Evolutionary conservation across 2,113 vertebrate genomes (phyloP).

Genomic region (Hemiprocne comata): DNA sequence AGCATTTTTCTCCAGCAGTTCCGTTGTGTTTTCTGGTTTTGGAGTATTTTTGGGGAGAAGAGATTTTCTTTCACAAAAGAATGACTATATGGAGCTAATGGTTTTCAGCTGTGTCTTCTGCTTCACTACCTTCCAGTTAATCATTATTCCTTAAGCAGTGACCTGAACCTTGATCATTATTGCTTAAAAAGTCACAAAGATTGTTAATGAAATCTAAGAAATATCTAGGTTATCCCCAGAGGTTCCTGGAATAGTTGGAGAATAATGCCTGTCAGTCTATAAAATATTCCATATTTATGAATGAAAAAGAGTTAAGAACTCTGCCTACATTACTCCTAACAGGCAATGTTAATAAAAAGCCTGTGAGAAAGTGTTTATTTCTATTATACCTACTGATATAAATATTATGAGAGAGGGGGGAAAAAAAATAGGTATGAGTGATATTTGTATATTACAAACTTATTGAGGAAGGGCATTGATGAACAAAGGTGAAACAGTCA

Average conservation of each 20-base stretch:
- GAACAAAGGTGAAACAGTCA: background rate
- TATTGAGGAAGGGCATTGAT: background rate
- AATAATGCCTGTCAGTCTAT: background rate
- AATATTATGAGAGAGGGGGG: background rate
- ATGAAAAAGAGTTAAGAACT: background rate
- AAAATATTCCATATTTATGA: background rate
- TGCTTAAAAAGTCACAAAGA: background rate
- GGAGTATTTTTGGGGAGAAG: background rate
- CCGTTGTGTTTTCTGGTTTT: background rate
- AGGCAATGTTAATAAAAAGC: background rate
- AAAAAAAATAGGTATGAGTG: background rate
- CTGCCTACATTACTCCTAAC: background rate
- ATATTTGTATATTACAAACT: background rate
- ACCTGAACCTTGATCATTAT: background rate
- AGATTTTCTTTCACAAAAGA: background rate
- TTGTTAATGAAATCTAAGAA: conserved; percentile 1
- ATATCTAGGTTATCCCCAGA: background rate
- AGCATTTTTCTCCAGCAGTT: background rate
- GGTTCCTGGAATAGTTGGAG: background rate
- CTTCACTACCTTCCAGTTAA: background rate
- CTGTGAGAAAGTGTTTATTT: background rate
- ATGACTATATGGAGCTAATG: background rate
- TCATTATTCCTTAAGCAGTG: background rate
- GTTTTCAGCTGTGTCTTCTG: background rate
- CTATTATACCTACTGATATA: background rate